A percentile compares a stretch with the other conserved stretches of the same genome.
phyloP scores from a whole-genome alignment of 2,888 invertebrate genomes.

The Graphium colonna region DNA sequence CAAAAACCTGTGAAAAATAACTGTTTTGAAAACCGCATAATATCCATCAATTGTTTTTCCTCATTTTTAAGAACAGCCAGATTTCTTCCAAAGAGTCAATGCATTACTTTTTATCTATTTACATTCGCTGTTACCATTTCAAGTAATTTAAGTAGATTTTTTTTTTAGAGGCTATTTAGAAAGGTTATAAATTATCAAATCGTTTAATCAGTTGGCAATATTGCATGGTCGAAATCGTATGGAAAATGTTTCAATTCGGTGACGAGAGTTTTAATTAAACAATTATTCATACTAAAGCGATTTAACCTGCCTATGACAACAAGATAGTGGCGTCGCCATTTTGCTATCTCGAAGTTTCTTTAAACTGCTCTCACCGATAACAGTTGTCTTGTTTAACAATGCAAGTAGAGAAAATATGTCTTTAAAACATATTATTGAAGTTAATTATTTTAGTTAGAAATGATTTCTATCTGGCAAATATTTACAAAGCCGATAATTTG shows the following conservation, averaged over 20 bases:
- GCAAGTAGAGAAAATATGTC: neutral
- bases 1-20: conserved; percentile 35
- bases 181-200: no score
- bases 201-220: no score
- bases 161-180: no score
- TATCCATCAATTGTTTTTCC: conserved; percentile 24
- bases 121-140: conserved; percentile 33
- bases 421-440: no score
- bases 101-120: conserved; percentile 34
- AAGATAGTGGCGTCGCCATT: neutral
- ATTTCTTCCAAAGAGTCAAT: conserved; percentile 36
- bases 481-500: no score
- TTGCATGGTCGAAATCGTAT: no score
- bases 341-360: neutral
- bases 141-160: conserved; percentile 31
- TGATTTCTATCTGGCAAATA: no score
- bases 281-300: no score
- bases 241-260: no score
- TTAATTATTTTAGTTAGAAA: no score
- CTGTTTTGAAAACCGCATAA: conserved; percentile 33
- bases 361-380: neutral
- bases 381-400: neutral
- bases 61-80: conserved; percentile 33
- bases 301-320: neutral
- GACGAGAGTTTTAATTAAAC: no score